Evolutionary conservation across 2,113 vertebrate species (phyloP).

Genomic region (Electrona antarctica): DNA sequence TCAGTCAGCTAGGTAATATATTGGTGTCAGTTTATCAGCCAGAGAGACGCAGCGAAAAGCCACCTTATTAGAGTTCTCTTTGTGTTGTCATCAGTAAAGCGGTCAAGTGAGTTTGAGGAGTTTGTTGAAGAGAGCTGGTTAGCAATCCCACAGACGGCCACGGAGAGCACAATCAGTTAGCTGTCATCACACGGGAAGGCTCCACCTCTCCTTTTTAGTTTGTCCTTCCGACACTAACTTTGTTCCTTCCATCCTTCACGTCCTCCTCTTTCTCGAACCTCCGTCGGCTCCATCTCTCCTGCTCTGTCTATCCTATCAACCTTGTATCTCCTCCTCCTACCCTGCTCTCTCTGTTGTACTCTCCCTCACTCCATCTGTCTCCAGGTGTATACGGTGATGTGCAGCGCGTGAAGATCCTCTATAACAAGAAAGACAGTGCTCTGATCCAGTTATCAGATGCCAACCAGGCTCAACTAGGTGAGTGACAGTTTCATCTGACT

Average conservation of each 20-base stretch:
- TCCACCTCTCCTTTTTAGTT: conserved; percentile 70
- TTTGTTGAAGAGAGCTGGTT: conserved; percentile 27
- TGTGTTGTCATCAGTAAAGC: not conserved
- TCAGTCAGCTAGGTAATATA: not conserved
- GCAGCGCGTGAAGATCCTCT: conserved; percentile 99
- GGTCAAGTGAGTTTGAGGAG: not conserved
- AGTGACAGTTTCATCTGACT: conserved; percentile 50
- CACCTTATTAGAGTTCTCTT: too few species aligned
- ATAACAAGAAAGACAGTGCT: conserved; percentile 99
- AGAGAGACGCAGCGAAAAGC: too few species aligned
- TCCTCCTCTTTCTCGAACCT: conserved; percentile 67
- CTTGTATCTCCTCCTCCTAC: conserved; percentile 63
- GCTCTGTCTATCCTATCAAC: conserved; percentile 71
- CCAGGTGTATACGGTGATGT: conserved; percentile 98
- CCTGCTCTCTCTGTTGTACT: conserved; percentile 51
- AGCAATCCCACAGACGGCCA: conserved; percentile 33
- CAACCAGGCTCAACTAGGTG: conserved; percentile 97
- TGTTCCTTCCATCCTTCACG: conserved; percentile 79
- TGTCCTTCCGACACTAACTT: conserved; percentile 85
- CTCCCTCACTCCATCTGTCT: conserved; percentile 69
- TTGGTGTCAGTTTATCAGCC: too few species aligned
- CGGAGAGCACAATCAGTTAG: conserved; percentile 37
- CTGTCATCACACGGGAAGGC: conserved; percentile 61
- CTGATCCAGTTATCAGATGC: conserved; percentile 98
- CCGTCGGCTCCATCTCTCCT: conserved; percentile 77